Percentiles rank a stretch among this genome's conserved stretches.
These are phyloP conservation scores for Aviceda subcristata DNA, from an alignment of 2,113 vertebrate genomes.

Conservation along the genomic window DNA sequence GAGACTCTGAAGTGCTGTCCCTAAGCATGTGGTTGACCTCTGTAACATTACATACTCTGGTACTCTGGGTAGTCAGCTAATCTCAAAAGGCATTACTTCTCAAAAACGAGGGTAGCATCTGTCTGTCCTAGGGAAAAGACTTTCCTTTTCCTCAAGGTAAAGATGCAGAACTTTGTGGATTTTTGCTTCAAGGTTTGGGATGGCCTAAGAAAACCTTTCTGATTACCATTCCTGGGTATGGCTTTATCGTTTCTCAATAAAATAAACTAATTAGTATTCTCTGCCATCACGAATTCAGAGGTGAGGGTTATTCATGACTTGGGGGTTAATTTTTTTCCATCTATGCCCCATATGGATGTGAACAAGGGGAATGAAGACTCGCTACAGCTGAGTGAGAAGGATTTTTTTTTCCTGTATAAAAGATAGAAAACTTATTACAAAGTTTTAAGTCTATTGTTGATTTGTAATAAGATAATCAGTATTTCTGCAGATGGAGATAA, in stretches of 20 bases:
- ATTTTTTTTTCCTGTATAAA: neutral
- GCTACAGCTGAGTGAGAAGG: neutral
- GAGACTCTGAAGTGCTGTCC: neutral
- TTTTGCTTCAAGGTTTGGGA: neutral
- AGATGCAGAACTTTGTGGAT: neutral
- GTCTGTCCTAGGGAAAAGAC: neutral
- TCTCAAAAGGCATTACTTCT: neutral
- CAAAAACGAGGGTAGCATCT: neutral
- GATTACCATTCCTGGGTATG: neutral
- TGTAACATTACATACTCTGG: accelerated
- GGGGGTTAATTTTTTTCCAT: neutral
- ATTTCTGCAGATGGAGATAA: neutral
- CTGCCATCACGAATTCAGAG: neutral
- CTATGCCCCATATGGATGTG: accelerated
- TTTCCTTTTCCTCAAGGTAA: neutral
- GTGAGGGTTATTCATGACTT: neutral
- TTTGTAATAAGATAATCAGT: neutral
- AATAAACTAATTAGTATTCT: neutral
- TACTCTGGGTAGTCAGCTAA: neutral
- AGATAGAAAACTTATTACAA: neutral
- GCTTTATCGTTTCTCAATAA: neutral
- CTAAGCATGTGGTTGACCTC: accelerated
- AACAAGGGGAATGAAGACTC: neutral
- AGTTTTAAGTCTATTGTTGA: neutral
- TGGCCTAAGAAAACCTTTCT: neutral